phyloP scores from a whole-genome alignment of 2,113 vertebrate species.

The Acanthisitta chloris region DNA sequence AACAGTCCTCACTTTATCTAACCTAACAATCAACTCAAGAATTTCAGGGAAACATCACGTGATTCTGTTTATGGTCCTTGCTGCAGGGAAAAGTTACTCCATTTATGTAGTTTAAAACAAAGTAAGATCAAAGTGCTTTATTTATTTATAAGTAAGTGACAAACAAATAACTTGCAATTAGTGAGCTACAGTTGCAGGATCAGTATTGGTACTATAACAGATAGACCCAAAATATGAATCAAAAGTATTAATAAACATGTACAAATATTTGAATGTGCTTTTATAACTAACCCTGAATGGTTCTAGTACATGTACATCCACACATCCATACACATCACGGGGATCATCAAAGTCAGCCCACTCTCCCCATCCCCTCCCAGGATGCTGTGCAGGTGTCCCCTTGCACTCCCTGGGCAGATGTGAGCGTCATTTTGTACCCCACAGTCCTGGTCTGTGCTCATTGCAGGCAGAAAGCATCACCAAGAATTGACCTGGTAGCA shows the following conservation, averaged over 20 bases:
- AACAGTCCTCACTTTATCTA: not conserved
- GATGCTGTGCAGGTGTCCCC: no score
- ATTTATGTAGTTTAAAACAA: not conserved
- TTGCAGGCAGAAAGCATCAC: not conserved
- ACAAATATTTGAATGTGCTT: not conserved
- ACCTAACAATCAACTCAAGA: not conserved
- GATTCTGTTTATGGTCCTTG: not conserved
- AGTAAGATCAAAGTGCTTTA: not conserved
- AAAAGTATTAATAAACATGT: not conserved
- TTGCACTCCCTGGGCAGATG: not conserved
- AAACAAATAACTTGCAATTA: not conserved
- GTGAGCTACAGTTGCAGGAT: not conserved
- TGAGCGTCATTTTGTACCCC: not conserved
- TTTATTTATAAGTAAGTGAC: not conserved
- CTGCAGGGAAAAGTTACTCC: not conserved
- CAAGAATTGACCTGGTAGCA: not conserved
- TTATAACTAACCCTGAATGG: fast-evolving
- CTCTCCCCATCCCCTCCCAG: not conserved
- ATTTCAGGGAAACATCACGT: not conserved
- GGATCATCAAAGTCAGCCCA: not conserved
- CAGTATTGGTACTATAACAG: not conserved
- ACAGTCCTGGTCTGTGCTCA: not conserved
- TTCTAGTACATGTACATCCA: not conserved
- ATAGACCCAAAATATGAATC: not conserved
- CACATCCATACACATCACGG: no score